Evolutionary conservation across 2,888 invertebrate genomes (phyloP).

Genomic region (Tricholauxania praeusta): DNA sequence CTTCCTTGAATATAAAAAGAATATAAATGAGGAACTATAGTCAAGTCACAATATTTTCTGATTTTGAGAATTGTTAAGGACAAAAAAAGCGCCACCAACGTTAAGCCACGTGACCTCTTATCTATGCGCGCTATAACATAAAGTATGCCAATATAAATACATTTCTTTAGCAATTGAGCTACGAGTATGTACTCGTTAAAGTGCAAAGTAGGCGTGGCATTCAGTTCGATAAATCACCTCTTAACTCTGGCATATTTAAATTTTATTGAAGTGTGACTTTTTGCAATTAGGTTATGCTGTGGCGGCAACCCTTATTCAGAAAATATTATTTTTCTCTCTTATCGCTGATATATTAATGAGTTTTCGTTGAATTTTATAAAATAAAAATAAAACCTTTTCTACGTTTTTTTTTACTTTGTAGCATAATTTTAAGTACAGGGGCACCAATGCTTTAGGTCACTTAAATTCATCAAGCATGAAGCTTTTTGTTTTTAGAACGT

Average conservation of each 20-base stretch:
- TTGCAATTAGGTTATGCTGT: too few species aligned
- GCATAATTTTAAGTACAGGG: too few species aligned
- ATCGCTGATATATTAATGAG: too few species aligned
- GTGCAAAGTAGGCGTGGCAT: constrained; percentile 7
- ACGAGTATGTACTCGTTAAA: neutral
- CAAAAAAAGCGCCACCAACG: constrained; percentile 9
- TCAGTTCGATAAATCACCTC: neutral
- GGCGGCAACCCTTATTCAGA: too few species aligned
- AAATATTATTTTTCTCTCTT: too few species aligned
- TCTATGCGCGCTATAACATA: neutral
- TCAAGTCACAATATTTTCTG: neutral
- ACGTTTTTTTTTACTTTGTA: too few species aligned
- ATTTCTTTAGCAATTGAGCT: neutral
- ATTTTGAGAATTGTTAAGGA: neutral
- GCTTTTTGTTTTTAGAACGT: neutral
- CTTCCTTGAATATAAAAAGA: too few species aligned
- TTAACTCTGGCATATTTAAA: neutral
- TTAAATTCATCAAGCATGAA: constrained; percentile 9
- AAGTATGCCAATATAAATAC: constrained; percentile 21
- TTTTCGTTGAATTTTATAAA: too few species aligned
- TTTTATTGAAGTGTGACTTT: too few species aligned
- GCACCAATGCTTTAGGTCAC: neutral
- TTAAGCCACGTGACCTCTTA: constrained; percentile 26
- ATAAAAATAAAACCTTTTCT: too few species aligned
- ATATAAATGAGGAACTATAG: too few species aligned